A percentile compares a stretch with the other conserved stretches of the same genome.
Conservation (phyloP, 2,888 invertebrate species). For the Furcula furcula region DNA sequence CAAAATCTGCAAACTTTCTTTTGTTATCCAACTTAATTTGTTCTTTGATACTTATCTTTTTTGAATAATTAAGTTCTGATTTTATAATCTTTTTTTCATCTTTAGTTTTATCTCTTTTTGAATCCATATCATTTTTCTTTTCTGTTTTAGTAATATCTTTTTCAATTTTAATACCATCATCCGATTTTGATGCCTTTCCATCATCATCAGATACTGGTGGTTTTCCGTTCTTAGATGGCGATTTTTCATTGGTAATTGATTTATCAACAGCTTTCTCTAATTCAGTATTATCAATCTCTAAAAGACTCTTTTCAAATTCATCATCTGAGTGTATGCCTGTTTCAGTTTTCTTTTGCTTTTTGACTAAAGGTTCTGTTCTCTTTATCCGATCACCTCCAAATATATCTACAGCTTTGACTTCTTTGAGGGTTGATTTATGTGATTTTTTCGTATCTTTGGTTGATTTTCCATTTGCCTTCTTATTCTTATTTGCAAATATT, state of each 20-base stretch:
- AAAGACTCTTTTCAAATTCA: slow-evolving; percentile 86
- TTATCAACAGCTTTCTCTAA: slow-evolving; percentile 13
- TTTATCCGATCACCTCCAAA: slow-evolving; percentile 84
- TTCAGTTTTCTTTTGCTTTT: slow-evolving; percentile 69
- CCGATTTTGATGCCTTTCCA: slow-evolving; percentile 13
- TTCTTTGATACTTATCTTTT: slow-evolving; percentile 8
- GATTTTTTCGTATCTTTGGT: slow-evolving; percentile 44
- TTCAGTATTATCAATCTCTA: slow-evolving; percentile 83
- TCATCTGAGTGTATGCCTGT: slow-evolving; percentile 84
- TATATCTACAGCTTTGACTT: slow-evolving; percentile 76
- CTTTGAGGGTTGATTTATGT: slow-evolving; percentile 46
- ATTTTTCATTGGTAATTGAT: slow-evolving; percentile 6
- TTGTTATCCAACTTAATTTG: slow-evolving; percentile 36
- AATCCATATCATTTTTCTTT: background rate
- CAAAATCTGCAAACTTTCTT: slow-evolving; percentile 54
- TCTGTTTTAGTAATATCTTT: background rate
- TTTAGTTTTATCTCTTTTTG: background rate
- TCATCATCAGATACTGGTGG: slow-evolving; percentile 10
- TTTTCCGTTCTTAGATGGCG: background rate
- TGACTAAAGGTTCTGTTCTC: slow-evolving; percentile 73
- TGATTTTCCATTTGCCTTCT: slow-evolving; percentile 43
- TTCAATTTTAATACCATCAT: slow-evolving; percentile 2
- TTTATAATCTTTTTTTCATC: slow-evolving; percentile 1
- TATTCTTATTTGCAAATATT: slow-evolving; percentile 21
- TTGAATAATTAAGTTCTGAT: slow-evolving; percentile 4